Conservation (phyloP, 2,888 invertebrate genomes). For the Calliphora vomitoria region DNA sequence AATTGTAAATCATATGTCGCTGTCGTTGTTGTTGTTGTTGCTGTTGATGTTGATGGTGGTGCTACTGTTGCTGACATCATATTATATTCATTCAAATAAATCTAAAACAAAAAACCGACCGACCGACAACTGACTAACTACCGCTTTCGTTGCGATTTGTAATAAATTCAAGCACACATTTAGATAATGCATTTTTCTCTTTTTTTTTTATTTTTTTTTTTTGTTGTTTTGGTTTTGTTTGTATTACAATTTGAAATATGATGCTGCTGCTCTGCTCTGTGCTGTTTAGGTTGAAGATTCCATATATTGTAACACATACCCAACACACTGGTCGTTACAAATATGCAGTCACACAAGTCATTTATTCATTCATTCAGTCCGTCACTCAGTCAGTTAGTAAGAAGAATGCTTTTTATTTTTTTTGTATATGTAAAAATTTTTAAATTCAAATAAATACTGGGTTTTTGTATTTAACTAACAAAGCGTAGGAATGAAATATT, state of each 20-base stretch:
- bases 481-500: slow-evolving; percentile 64
- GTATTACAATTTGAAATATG: slow-evolving; percentile 37
- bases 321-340: neutral
- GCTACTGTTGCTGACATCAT: slow-evolving; percentile 71
- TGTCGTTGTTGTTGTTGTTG: slow-evolving; percentile 40
- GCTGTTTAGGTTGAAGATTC: slow-evolving; percentile 16
- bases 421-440: neutral
- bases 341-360: slow-evolving; percentile 21
- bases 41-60: neutral
- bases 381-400: neutral
- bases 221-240: too few relatives aligned
- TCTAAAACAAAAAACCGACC: slow-evolving; percentile 37
- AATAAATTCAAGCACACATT: slow-evolving; percentile 33
- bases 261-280: slow-evolving; percentile 9
- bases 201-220: too few relatives aligned
- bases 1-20: slow-evolving; percentile 64
- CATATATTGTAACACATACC: slow-evolving; percentile 33
- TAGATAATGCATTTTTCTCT: slow-evolving; percentile 22
- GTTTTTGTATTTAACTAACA: slow-evolving; percentile 59
- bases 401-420: slow-evolving; percentile 2
- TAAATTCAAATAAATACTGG: slow-evolving; percentile 45
- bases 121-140: slow-evolving; percentile 59
- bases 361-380: neutral
- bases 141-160: slow-evolving; percentile 45
- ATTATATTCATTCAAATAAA: slow-evolving; percentile 70